Conservation (phyloP, 2,797 vertebrate species). For the Mionectes olivaceus region DNA sequence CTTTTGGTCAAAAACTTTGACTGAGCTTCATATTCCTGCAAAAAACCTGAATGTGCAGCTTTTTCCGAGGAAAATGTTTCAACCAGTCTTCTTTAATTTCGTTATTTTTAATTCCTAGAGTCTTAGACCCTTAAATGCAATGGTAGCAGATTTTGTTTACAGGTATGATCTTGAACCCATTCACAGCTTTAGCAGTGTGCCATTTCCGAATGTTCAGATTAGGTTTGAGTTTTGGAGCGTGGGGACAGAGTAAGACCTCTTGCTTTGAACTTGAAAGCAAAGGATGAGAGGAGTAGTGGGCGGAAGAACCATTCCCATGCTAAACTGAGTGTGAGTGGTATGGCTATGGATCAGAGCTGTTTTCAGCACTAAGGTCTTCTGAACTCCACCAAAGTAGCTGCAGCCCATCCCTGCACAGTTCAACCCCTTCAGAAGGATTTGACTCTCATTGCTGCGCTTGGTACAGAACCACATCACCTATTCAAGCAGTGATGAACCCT, state of each 20-base stretch:
- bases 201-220: not conserved
- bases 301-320: not conserved
- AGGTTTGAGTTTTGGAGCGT: not conserved
- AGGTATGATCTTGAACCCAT: not conserved
- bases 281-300: not conserved
- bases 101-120: not conserved
- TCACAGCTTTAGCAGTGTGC: not conserved
- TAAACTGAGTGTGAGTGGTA: fast-evolving
- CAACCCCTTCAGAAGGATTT: not conserved
- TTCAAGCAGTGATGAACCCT: not conserved
- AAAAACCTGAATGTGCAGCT: not conserved
- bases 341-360: not conserved
- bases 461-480: not conserved
- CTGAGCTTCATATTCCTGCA: not conserved
- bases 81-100: not conserved
- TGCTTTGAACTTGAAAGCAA: not conserved
- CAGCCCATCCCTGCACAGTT: not conserved
- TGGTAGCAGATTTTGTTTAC: not conserved
- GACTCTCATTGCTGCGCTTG: not conserved
- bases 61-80: not conserved
- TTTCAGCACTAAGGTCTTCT: not conserved
- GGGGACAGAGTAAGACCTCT: not conserved
- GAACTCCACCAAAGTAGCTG: not conserved
- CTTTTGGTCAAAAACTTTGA: not conserved
- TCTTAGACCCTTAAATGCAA: not conserved